Percentiles rank a stretch among this genome's conserved stretches.
Evolutionary conservation across 2,113 vertebrate species (phyloP).

Genomic region (Psilopsiagon aymara): DNA sequence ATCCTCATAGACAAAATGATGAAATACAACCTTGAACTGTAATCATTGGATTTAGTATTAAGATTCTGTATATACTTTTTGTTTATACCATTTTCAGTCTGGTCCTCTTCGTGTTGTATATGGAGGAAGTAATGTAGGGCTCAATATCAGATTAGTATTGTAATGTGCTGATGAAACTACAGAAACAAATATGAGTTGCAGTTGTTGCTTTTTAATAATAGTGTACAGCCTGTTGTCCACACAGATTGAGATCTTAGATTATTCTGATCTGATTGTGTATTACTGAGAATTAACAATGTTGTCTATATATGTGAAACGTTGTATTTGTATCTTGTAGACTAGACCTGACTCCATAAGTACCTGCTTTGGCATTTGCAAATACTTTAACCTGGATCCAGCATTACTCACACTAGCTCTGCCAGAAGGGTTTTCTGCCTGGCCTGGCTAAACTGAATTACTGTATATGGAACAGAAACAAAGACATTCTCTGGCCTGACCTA

Average conservation of each 20-base stretch:
- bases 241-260: neutral
- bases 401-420: neutral
- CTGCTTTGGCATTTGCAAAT: neutral
- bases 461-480: neutral
- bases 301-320: neutral
- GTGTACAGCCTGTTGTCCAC: neutral
- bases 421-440: neutral
- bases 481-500: neutral
- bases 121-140: neutral
- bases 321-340: neutral
- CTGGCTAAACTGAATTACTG: neutral
- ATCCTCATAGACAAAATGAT: neutral
- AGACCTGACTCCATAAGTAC: neutral
- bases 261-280: neutral
- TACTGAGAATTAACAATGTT: neutral
- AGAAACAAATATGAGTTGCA: neutral
- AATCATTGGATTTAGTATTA: neutral
- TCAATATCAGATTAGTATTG: neutral
- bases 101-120: neutral
- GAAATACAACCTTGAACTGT: neutral
- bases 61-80: neutral
- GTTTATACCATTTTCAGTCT: neutral
- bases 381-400: neutral
- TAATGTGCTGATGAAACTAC: neutral
- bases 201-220: neutral